Evolutionary conservation across 2,888 invertebrate genomes (phyloP).

Genomic region (Ecliptopera silaceata): DNA sequence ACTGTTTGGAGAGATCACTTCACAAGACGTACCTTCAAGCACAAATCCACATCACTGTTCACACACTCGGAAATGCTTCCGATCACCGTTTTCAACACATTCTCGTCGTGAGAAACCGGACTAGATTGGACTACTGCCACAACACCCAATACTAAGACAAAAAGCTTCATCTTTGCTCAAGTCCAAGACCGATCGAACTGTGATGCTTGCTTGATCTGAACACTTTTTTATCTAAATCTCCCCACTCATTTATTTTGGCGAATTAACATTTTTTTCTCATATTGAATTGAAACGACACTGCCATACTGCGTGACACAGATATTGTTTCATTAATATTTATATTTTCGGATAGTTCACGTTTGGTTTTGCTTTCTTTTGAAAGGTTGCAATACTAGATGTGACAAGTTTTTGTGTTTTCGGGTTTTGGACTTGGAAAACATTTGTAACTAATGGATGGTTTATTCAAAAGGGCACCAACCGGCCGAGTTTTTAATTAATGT

Average conservation of each 20-base stretch:
- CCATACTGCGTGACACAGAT: constrained; percentile 69
- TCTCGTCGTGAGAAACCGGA: constrained; percentile 64
- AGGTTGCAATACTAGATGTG: constrained; percentile 51
- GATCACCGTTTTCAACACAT: constrained; percentile 59
- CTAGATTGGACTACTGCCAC: constrained; percentile 57
- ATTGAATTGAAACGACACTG: constrained; percentile 64
- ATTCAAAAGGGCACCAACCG: constrained; percentile 17
- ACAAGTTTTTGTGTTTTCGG: constrained; percentile 34
- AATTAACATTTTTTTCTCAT: constrained; percentile 74
- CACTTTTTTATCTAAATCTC: constrained; percentile 75
- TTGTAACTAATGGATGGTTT: constrained; percentile 13
- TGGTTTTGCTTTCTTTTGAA: constrained; percentile 56
- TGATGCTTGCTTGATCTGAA: constrained; percentile 67
- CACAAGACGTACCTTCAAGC: constrained; percentile 66
- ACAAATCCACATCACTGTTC: constrained; percentile 71
- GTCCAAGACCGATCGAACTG: constrained; percentile 67
- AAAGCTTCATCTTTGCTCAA: constrained; percentile 63
- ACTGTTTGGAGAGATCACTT: constrained; percentile 13
- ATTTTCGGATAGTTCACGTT: constrained; percentile 57
- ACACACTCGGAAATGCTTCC: constrained; percentile 69
- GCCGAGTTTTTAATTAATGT: not conserved
- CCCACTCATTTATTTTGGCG: constrained; percentile 63
- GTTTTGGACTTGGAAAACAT: constrained; percentile 19
- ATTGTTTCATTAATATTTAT: constrained; percentile 73
- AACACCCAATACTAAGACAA: constrained; percentile 63